Conservation (phyloP, 1,140 invertebrate genomes). For the Meloidogyne hapla region DNA sequence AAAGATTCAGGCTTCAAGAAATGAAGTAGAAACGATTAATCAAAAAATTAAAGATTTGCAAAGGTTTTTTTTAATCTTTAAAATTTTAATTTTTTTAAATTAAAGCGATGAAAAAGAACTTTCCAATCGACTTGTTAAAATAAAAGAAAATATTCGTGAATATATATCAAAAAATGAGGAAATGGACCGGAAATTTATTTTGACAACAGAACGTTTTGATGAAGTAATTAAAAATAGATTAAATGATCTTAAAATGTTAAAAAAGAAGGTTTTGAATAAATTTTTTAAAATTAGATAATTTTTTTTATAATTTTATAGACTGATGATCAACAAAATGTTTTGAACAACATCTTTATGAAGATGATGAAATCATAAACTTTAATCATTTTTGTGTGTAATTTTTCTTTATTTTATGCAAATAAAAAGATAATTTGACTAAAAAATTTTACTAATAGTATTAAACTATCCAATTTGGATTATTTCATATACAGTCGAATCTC, state of each 20-base stretch:
- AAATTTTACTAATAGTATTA: no score
- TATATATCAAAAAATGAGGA: constrained; percentile 8
- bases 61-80: neutral
- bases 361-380: neutral
- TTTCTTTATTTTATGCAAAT: neutral
- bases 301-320: neutral
- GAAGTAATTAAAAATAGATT: neutral
- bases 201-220: constrained; percentile 13
- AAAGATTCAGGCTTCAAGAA: neutral
- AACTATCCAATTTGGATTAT: no score
- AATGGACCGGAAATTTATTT: neutral
- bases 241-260: neutral
- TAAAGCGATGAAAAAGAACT: constrained; percentile 25
- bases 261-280: neutral
- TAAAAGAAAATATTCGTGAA: constrained; percentile 19
- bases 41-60: neutral
- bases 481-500: no score
- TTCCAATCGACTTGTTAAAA: neutral
- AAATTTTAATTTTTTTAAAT: neutral
- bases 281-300: neutral
- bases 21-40: neutral
- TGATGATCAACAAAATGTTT: neutral
- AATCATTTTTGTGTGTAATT: neutral
- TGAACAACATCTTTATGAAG: neutral
- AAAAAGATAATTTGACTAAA: no score